Percentiles rank a stretch among this genome's conserved stretches.
These are phyloP conservation scores for Aricia agestis DNA, from an alignment of 1,140 invertebrate genomes.

Conservation along the genomic window DNA sequence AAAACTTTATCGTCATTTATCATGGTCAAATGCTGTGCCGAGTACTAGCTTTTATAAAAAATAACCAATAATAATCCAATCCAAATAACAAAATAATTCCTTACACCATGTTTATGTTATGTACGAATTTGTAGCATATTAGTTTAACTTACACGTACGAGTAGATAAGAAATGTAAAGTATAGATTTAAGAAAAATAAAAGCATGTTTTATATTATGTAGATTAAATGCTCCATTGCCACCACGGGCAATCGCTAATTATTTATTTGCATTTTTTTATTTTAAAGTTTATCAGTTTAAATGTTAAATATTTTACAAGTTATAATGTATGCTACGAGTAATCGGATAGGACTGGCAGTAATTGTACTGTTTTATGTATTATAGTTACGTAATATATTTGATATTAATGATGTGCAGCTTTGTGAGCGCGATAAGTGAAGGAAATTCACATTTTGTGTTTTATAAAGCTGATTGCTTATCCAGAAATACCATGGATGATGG, in stretches of 20 bases:
- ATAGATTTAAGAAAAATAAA: slow-evolving; percentile 62
- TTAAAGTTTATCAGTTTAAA: slow-evolving; percentile 72
- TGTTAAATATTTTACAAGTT: slow-evolving; percentile 58
- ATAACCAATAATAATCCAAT: neutral
- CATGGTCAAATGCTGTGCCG: too few species aligned
- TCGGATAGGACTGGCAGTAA: slow-evolving; percentile 31
- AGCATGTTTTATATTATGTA: slow-evolving; percentile 75
- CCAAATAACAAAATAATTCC: slow-evolving; percentile 15
- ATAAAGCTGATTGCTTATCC: neutral
- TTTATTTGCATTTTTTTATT: slow-evolving; percentile 72
- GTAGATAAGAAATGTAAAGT: slow-evolving; percentile 68
- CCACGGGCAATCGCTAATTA: slow-evolving; percentile 62
- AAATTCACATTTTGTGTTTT: slow-evolving; percentile 6
- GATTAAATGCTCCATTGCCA: slow-evolving; percentile 65
- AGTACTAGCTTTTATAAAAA: too few species aligned
- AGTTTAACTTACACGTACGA: slow-evolving; percentile 57
- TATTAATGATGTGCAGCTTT: slow-evolving; percentile 7
- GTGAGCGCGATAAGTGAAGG: neutral
- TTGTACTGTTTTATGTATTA: slow-evolving; percentile 32
- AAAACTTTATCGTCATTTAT: too few species aligned
- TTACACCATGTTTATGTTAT: slow-evolving; percentile 34
- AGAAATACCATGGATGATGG: neutral
- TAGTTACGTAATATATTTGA: slow-evolving; percentile 21
- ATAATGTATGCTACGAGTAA: slow-evolving; percentile 63
- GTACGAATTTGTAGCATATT: slow-evolving; percentile 53